phyloP scores from a whole-genome alignment of 2,888 invertebrate species.

The Macropis europaea region DNA sequence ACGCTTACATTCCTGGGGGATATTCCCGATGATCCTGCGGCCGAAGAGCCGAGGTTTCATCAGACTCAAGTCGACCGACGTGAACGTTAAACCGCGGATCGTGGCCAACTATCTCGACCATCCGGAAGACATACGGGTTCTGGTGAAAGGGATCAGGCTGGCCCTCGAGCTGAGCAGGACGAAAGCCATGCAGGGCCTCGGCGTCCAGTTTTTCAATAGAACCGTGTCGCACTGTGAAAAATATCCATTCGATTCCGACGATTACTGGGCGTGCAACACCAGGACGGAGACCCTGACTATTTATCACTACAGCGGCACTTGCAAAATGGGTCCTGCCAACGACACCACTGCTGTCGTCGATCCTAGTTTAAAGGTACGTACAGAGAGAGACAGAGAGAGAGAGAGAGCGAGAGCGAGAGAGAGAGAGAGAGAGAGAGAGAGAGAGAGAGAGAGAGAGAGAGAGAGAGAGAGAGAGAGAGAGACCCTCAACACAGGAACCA shows the following conservation, averaged over 20 bases:
- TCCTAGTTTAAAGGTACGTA: conserved; percentile 80
- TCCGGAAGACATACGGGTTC: conserved; percentile 83
- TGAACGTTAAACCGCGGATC: conserved; percentile 84
- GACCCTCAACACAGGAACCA: too few species aligned
- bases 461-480: too few species aligned
- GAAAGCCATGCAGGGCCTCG: conserved; percentile 83
- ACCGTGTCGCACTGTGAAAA: conserved; percentile 83
- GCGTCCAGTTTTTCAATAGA: conserved; percentile 81
- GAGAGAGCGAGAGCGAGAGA: too few species aligned
- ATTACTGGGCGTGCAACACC: conserved; percentile 86
- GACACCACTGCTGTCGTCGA: conserved; percentile 85
- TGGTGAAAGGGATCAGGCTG: conserved; percentile 83
- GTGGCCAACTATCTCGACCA: conserved; percentile 86
- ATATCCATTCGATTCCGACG: conserved; percentile 83
- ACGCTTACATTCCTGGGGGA: conserved; percentile 82
- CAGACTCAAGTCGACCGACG: conserved; percentile 84
- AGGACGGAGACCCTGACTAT: conserved; percentile 86
- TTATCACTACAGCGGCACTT: conserved; percentile 85
- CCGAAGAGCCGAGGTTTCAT: conserved; percentile 87
- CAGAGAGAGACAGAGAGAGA: conserved; percentile 60
- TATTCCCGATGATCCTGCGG: conserved; percentile 84
- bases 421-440: too few species aligned
- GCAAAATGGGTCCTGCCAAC: conserved; percentile 84
- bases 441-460: too few species aligned
- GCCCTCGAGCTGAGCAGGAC: conserved; percentile 83